phyloP scores from a whole-genome alignment of 2,113 vertebrate genomes.

The Sitta europaea region DNA sequence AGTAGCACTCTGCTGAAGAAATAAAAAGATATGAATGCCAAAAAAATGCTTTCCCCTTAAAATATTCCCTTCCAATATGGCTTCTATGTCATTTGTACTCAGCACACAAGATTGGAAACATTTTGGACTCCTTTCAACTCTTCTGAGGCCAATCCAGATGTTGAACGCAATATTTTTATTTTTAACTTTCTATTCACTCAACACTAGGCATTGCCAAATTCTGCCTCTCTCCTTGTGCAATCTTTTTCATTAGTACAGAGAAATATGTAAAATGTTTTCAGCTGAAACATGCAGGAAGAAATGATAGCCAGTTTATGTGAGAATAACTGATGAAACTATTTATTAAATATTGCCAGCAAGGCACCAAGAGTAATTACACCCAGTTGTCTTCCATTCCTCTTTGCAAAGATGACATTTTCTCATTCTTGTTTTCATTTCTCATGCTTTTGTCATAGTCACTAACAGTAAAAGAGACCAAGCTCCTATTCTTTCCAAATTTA shows the following conservation, averaged over 20 bases:
- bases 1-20: constrained; percentile 31
- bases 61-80: constrained; percentile 5
- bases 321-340: constrained; percentile 32
- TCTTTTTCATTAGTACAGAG: not conserved
- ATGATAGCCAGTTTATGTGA: constrained; percentile 15
- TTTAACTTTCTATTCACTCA: constrained; percentile 51
- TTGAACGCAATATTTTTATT: constrained; percentile 30
- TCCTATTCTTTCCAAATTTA: not conserved
- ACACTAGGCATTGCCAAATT: constrained; percentile 16
- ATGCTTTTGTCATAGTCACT: not conserved
- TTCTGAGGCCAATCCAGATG: constrained; percentile 49
- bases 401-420: constrained; percentile 24
- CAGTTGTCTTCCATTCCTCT: constrained; percentile 38
- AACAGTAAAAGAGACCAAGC: not conserved
- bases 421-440: constrained; percentile 17
- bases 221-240: constrained; percentile 19
- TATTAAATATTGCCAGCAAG: constrained; percentile 34
- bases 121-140: constrained; percentile 4
- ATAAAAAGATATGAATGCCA: not conserved
- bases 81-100: constrained; percentile 31
- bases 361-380: constrained; percentile 23
- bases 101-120: constrained; percentile 13
- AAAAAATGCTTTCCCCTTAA: not conserved
- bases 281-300: constrained; percentile 13
- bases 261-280: constrained; percentile 36